These are phyloP conservation scores for Himalopsyche japonica DNA, from an alignment of 2,888 invertebrate species.

Conservation along the genomic window DNA sequence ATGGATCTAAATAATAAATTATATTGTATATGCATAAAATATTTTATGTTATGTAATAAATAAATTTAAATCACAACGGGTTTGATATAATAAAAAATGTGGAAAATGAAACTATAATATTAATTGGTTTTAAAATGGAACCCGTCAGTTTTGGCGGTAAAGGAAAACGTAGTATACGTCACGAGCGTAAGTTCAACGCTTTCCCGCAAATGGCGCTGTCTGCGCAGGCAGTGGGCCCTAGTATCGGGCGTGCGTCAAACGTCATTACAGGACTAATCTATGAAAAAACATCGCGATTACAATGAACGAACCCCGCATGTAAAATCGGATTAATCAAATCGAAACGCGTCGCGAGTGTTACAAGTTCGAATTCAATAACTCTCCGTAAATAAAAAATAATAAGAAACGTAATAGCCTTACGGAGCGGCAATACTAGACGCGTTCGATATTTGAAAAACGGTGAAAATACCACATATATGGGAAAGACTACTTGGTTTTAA, in stretches of 20 bases:
- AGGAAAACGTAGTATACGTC: neutral
- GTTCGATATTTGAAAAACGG: conserved; percentile 3
- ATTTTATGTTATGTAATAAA: too few species aligned
- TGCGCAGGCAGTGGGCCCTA: conserved; percentile 12
- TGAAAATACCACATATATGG: neutral
- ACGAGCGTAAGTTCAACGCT: neutral
- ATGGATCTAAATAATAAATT: too few species aligned
- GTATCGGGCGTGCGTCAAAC: conserved; percentile 5
- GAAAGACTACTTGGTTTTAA: neutral
- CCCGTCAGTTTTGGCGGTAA: neutral
- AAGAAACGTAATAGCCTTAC: neutral
- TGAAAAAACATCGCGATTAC: neutral
- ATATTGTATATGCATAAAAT: too few species aligned
- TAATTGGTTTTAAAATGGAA: neutral
- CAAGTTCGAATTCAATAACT: neutral
- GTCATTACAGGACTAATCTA: conserved; percentile 2
- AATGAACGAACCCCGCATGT: neutral
- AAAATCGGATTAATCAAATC: neutral
- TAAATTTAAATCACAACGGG: too few species aligned
- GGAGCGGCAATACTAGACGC: neutral
- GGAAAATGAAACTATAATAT: neutral
- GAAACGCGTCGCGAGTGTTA: neutral
- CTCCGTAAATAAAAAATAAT: neutral
- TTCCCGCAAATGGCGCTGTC: conserved; percentile 17
- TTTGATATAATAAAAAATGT: too few species aligned